phyloP scores from a whole-genome alignment of 2,113 vertebrate species.

The Heterochromis multidens region DNA sequence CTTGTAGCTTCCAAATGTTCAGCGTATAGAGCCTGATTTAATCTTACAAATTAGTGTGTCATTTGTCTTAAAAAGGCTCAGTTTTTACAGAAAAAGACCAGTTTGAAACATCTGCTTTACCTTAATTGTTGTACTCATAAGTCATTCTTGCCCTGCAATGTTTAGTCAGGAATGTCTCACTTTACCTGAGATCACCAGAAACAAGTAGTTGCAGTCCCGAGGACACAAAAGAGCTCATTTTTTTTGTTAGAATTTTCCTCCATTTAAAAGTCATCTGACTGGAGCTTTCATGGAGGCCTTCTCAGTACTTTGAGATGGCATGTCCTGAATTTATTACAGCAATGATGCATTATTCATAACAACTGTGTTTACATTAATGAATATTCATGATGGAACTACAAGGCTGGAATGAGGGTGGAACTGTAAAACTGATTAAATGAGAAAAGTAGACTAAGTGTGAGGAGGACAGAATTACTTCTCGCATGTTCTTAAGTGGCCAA shows the following conservation, averaged over 20 bases:
- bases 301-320: constrained; percentile 61
- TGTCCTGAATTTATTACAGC: constrained; percentile 71
- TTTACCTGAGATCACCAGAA: constrained; percentile 2
- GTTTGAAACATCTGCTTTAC: neutral
- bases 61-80: neutral
- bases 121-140: neutral
- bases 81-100: neutral
- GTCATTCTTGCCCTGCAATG: neutral
- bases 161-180: neutral
- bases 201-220: constrained; percentile 18
- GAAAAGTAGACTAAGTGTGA: constrained; percentile 51
- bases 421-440: constrained; percentile 72
- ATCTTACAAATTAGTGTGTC: neutral
- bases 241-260: constrained; percentile 31
- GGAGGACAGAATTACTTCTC: constrained; percentile 50
- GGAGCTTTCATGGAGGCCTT: constrained; percentile 56
- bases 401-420: constrained; percentile 68
- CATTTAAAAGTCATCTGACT: constrained; percentile 37
- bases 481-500: constrained; percentile 23
- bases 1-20: neutral
- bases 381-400: constrained; percentile 74
- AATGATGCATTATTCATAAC: constrained; percentile 74
- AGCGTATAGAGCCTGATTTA: neutral
- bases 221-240: neutral
- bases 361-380: constrained; percentile 74